phyloP scores from a whole-genome alignment of 1,140 invertebrate genomes.

The Apocrypta bakeri region DNA sequence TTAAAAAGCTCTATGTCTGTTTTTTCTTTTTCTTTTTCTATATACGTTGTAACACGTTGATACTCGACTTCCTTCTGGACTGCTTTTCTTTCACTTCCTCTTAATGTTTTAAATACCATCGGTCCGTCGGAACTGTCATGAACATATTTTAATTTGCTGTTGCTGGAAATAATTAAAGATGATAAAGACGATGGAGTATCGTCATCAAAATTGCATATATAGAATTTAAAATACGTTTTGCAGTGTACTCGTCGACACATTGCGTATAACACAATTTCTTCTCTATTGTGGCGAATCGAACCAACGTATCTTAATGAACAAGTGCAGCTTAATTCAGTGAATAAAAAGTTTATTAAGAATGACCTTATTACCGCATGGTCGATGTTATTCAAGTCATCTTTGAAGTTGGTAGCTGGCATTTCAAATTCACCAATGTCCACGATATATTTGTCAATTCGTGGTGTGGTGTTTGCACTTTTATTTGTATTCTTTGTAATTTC shows the following conservation, averaged over 20 bases:
- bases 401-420: neutral
- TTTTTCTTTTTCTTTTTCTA: neutral
- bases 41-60: neutral
- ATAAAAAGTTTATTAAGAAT: neutral
- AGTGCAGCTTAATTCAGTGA: neutral
- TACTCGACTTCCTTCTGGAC: conserved; percentile 7
- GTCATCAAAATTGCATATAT: neutral
- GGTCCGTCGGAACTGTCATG: neutral
- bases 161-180: neutral
- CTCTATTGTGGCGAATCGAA: neutral
- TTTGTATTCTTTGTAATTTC: neutral
- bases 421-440: neutral
- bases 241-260: neutral
- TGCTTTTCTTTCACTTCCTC: conserved; percentile 9
- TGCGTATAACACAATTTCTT: neutral
- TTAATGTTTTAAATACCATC: neutral
- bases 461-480: neutral
- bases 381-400: neutral
- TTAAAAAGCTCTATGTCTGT: conserved; percentile 13
- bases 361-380: neutral
- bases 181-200: neutral
- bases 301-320: neutral
- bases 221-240: neutral
- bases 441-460: neutral
- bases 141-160: neutral